These are phyloP conservation scores for Daptonema setosum DNA, from an alignment of 2,888 invertebrate genomes.

Conservation along the genomic window DNA sequence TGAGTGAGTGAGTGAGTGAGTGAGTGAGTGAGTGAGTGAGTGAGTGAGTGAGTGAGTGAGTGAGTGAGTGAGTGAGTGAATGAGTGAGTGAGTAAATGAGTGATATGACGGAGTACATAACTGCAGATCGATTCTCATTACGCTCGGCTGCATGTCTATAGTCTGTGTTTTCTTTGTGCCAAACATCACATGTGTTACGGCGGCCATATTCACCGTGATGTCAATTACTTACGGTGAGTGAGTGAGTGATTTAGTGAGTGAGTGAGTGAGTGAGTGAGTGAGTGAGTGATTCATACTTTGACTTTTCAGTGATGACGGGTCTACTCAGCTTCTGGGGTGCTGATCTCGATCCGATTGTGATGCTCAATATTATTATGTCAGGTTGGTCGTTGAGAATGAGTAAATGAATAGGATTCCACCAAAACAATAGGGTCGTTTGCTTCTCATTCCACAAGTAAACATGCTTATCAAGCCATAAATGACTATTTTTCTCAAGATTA, in stretches of 20 bases:
- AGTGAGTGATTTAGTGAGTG: background rate
- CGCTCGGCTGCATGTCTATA: background rate
- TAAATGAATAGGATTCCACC: background rate
- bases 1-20: too few relatives aligned
- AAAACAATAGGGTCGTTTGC: too few relatives aligned
- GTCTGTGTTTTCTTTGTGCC: background rate
- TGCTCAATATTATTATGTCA: constrained; percentile 13
- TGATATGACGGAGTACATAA: too few relatives aligned
- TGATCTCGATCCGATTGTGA: constrained; percentile 23
- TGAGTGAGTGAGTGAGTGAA: too few relatives aligned
- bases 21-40: too few relatives aligned
- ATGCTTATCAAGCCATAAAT: too few relatives aligned
- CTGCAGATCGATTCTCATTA: too few relatives aligned
- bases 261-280: background rate
- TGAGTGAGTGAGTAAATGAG: too few relatives aligned
- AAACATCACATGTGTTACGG: background rate
- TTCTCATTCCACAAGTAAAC: too few relatives aligned
- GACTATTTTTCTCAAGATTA: too few relatives aligned
- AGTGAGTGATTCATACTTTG: background rate
- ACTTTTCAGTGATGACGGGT: constrained; percentile 20
- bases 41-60: too few relatives aligned
- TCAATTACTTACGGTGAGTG: background rate
- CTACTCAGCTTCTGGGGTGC: constrained; percentile 22
- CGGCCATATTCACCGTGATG: background rate
- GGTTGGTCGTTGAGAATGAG: background rate